Conservation (phyloP, 2,888 invertebrate species). For the Himalopsyche anomala region DNA sequence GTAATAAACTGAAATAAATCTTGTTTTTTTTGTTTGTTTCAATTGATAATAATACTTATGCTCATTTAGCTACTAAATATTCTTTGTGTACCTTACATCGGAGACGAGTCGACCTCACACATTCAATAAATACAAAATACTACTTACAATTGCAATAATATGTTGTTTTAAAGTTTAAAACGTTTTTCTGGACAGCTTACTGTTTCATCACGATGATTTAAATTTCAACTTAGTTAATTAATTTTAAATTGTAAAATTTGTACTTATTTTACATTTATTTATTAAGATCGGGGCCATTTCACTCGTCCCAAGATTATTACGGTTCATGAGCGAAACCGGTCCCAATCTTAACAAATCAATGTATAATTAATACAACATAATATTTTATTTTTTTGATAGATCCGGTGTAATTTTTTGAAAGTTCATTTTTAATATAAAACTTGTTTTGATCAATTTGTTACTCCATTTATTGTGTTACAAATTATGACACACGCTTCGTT, state of each 20-base stretch:
- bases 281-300: too few species aligned
- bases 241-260: neutral
- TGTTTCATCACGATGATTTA: neutral
- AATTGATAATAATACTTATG: constrained; percentile 18
- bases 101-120: constrained; percentile 31
- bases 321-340: too few species aligned
- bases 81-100: constrained; percentile 1
- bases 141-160: constrained; percentile 34
- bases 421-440: too few species aligned
- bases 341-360: too few species aligned
- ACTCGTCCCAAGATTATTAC: too few species aligned
- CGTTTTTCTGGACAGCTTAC: neutral
- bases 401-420: too few species aligned
- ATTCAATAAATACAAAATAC: neutral
- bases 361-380: too few species aligned
- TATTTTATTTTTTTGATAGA: too few species aligned
- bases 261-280: neutral
- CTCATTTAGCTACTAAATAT: constrained; percentile 40
- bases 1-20: neutral
- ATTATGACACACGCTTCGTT: too few species aligned
- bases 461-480: too few species aligned
- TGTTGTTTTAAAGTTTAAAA: neutral
- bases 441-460: too few species aligned
- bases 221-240: neutral
- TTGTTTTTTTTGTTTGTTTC: neutral